Evolutionary conservation across 1,140 invertebrate species (phyloP), one percentile per base, ranked within the genome.

Genomic region (Tyrophagus putrescentiae): DNA sequence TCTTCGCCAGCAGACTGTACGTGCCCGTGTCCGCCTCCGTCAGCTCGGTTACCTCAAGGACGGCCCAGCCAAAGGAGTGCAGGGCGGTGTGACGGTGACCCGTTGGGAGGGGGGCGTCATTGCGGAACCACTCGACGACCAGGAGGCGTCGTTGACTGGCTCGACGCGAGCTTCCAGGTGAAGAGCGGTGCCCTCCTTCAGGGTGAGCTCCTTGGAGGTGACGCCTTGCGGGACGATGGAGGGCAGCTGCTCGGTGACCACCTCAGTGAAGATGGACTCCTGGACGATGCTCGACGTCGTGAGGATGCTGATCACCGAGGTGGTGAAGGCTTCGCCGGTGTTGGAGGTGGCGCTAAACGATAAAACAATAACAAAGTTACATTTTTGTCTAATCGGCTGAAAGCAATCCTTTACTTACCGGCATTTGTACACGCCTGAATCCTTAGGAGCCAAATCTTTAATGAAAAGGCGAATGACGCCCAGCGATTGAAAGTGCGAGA

Each of bases 111-210:
- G 72, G 70, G 45, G 71, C 69, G 41, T 76, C 78, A 66, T 78
- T 77, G 60, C 68, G 70, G 67, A 64, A 91, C 75, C 90, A 91
- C 73, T 92, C 87, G 62, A 93, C 84, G 59, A 84, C 79, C 60
- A 94, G 73, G 87, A 91, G 1, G 88, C 85, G 75, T 97, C 92
- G 70, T 91, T 93, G 0, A 92, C 86, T 0, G 91, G 92, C 5
- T 88, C 87, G 4, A 98, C 72, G 3, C 88, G 92, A n/a, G 91
- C 91, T 75, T 98, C 93, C 68, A 99, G 78, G 75, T 97, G 93
- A 62, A 89, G 87, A 33, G 82, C 83, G 64, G 84, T 79, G 18
- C 90, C 88, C 75, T 94, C 91, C 32, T 80, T 76, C 5, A 88
- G 76, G 67, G 87, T 81, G 9, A 91, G 82, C 68, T 93, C 88